Base-by-base conservation (phyloP, 2,888 invertebrate species). In the Pimpla rufipes region DNA sequence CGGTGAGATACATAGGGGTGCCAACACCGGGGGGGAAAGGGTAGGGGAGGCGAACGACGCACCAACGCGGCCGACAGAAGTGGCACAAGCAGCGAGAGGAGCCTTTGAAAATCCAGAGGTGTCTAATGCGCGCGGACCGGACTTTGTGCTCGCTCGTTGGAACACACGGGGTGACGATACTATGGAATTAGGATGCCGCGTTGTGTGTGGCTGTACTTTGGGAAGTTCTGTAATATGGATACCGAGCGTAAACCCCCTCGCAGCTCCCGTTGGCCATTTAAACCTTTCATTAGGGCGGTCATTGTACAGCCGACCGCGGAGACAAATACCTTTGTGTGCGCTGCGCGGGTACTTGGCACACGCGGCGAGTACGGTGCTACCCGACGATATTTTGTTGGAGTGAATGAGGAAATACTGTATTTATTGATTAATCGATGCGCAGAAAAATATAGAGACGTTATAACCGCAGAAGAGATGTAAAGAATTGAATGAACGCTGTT, bases 1-100 rank as follows among this genome's bases (percentile, higher is more conserved):
- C 76, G 81, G 75, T 82, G 71, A 5, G 92, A 91, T 91, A 90
- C 91, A 91, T 91, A 91, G 90, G 92, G 92, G 91, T 90, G 91
- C 89, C 83, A 83, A n/a, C n/a, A n/a, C n/a, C n/a, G n/a, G 71
- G 80, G 3, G 87, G 90, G 87, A 90, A 90, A 90, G 91, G 91
- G 91, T 89, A 88, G 91, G 88, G 89, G 89, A 88, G n/a, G n/a
- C 88, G 88, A 88, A 90, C 88, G 91, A 90, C 89, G 91, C 89
- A 85, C 90, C 91, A 89, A 90, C 91, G 88, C 83, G 29, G 5
- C 87, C 87, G 87, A 57, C 74, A 66, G 89, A 89, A 87, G 87
- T 87, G 87, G 85, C 86, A 88, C 84, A 77, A 80, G 83, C 23
- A 62, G 66, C 67, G n/a, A n/a, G n/a, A n/a, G n/a, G 62, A 70